Evolutionary conservation across 2,888 invertebrate genomes (phyloP).

Genomic region (Polietes domitor): DNA sequence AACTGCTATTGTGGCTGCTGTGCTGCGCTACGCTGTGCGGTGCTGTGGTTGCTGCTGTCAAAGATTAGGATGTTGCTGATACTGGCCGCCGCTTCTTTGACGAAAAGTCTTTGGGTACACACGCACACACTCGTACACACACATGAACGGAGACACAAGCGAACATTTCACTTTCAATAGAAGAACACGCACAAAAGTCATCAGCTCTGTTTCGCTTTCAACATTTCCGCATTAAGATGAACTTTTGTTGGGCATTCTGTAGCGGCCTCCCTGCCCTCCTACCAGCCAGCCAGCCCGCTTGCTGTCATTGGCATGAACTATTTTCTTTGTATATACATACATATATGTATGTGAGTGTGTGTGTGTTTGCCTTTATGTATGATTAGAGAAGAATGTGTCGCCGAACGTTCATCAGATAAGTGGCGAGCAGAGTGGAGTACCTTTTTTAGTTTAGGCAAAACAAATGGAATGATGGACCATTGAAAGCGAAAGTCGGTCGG

Average conservation of each 20-base stretch:
- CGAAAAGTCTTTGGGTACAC: slow-evolving; percentile 11
- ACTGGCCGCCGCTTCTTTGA: slow-evolving; percentile 1
- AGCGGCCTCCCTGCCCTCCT: not conserved
- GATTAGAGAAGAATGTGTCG: slow-evolving; percentile 32
- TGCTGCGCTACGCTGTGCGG: not conserved
- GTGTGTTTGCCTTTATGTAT: not conserved
- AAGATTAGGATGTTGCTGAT: slow-evolving; percentile 52
- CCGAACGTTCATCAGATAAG: slow-evolving; percentile 16
- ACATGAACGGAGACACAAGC: not conserved
- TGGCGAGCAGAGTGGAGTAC: too few relatives aligned
- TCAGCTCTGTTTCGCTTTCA: slow-evolving; percentile 49
- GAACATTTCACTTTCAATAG: slow-evolving; percentile 22
- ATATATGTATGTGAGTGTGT: not conserved
- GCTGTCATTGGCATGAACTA: slow-evolving; percentile 9
- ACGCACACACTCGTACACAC: not conserved
- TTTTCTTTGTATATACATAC: not conserved
- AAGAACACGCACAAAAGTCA: slow-evolving; percentile 63
- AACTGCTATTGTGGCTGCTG: slow-evolving; percentile 29
- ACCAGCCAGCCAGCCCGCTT: not conserved
- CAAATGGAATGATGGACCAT: not conserved
- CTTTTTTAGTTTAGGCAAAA: not conserved
- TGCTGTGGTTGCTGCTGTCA: slow-evolving; percentile 42
- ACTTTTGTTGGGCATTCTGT: slow-evolving; percentile 45
- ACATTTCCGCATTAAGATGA: slow-evolving; percentile 64
- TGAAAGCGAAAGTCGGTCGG: too few relatives aligned